These are phyloP conservation scores for Aradus depressus DNA, from an alignment of 2,888 invertebrate species.

Conservation along the genomic window DNA sequence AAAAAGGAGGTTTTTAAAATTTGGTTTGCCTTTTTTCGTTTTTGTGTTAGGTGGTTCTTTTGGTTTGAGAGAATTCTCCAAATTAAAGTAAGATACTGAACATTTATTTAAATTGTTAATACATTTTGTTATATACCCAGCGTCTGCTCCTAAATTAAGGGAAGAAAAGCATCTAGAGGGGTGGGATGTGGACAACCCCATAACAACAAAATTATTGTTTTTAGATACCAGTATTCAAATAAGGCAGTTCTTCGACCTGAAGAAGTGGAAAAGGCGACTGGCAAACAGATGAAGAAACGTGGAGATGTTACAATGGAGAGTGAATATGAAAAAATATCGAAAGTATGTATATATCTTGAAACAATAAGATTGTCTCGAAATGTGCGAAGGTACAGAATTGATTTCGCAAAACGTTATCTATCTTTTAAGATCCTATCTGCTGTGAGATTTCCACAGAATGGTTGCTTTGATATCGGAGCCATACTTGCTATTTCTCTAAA, in stretches of 20 bases:
- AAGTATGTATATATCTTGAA: conserved; percentile 32
- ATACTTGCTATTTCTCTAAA: too few relatives aligned
- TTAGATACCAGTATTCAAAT: conserved; percentile 44
- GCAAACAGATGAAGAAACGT: conserved; percentile 52
- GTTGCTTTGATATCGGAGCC: too few relatives aligned
- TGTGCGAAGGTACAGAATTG: neutral
- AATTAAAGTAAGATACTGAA: conserved; percentile 47
- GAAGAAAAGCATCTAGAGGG: neutral
- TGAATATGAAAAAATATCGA: conserved; percentile 60
- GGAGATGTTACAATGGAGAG: conserved; percentile 60
- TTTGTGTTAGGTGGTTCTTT: conserved; percentile 67
- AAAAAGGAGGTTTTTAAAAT: conserved; percentile 39
- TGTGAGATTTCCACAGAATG: too few relatives aligned
- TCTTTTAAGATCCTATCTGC: too few relatives aligned
- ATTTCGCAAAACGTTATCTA: too few relatives aligned
- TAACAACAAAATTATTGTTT: conserved; percentile 24
- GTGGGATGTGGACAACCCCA: neutral
- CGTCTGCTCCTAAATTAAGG: neutral
- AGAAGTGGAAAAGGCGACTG: conserved; percentile 50
- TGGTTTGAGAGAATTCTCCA: conserved; percentile 60
- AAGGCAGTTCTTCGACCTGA: conserved; percentile 40
- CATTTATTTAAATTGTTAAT: neutral
- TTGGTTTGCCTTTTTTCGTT: conserved; percentile 60
- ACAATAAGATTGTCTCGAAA: neutral
- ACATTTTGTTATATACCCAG: neutral